Base-by-base conservation (phyloP, 1,140 invertebrate genomes). In the Caenorhabditis inopinata region DNA sequence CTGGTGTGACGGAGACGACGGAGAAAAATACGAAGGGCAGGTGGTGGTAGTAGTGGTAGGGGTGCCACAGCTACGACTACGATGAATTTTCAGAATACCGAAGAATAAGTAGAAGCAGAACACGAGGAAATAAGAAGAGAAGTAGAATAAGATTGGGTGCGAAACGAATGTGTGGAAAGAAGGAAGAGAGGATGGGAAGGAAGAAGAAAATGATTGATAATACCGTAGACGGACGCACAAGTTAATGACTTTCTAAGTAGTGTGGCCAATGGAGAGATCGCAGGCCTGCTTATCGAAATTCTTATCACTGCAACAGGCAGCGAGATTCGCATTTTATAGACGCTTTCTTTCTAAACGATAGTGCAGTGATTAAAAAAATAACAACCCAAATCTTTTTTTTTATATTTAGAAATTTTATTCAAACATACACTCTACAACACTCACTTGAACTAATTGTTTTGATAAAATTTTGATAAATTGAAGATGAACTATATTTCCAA, bases 171-270 rank as follows among this genome's bases (percentile, higher is more conserved):
- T 32, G 27, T 6, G 35, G 7, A 16, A 62, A 42, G 27, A n/a
- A 62, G 14, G n/a, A 32, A 14, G n/a, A 32, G 53, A 62, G 6
- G 38, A 42, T 14, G 53, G 23, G 23, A 32, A 68, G 21, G 32
- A 38, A 68, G 58, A 68, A 68, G 58, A 68, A 68, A 68, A 68
- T 68, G 58, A 68, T 68, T 68, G 58, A 68, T 68, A 68, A 68
- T 68, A 68, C 58, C 58, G 58, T 68, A 38, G 58, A 38, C 32
- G 58, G 58, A 38, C 58, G 38, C 58, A 68, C 58, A 68, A 68
- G 58, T 68, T 68, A 68, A 68, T 68, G 58, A 68, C n/a, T 6
- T 42, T 38, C 16, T 9, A 38, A 9, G 38, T 11, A 16, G 32
- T 42, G 32, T 38, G 16, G n/a, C 18, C 7, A 38, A 16, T 16